Percentiles rank a stretch among this genome's conserved stretches.
Evolutionary conservation across 2,113 vertebrate genomes (phyloP).

Genomic region (Phycodurus eques): DNA sequence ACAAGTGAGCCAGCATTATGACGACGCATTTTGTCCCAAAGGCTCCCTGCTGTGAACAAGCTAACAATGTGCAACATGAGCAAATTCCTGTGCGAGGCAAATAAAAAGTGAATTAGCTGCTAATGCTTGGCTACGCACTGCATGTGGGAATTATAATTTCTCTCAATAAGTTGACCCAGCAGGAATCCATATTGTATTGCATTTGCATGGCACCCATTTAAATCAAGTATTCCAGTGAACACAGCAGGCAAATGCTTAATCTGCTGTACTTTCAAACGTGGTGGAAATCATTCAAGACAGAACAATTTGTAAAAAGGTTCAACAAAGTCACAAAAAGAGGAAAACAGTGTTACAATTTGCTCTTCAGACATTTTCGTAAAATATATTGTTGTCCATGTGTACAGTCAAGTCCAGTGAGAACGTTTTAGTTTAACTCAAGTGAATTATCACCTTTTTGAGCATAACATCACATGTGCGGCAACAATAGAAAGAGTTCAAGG

Average conservation of each 20-base stretch:
- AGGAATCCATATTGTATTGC: constrained; percentile 22
- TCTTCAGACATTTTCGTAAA: no score
- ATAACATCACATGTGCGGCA: no score
- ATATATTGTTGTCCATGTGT: no score
- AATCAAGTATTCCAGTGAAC: constrained; percentile 22
- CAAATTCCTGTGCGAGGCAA: constrained; percentile 25
- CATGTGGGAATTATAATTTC: constrained; percentile 24
- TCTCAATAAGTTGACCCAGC: constrained; percentile 19
- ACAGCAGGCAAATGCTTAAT: constrained; percentile 38
- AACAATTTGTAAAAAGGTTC: background rate
- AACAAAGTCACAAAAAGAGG: background rate
- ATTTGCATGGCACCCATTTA: constrained; percentile 16
- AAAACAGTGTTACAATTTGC: background rate
- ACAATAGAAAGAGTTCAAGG: no score
- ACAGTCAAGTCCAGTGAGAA: no score
- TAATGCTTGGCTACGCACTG: constrained; percentile 19
- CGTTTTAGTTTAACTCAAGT: no score
- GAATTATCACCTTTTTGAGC: no score
- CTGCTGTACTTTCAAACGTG: constrained; percentile 23
- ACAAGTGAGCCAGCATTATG: background rate
- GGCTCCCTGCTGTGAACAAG: background rate
- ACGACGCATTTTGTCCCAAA: background rate
- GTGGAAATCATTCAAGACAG: background rate
- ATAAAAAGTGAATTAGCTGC: constrained; percentile 52
- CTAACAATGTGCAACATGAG: constrained; percentile 28